Conservation (phyloP, 1,140 invertebrate species). For the Schlechtendalia chinensis region DNA sequence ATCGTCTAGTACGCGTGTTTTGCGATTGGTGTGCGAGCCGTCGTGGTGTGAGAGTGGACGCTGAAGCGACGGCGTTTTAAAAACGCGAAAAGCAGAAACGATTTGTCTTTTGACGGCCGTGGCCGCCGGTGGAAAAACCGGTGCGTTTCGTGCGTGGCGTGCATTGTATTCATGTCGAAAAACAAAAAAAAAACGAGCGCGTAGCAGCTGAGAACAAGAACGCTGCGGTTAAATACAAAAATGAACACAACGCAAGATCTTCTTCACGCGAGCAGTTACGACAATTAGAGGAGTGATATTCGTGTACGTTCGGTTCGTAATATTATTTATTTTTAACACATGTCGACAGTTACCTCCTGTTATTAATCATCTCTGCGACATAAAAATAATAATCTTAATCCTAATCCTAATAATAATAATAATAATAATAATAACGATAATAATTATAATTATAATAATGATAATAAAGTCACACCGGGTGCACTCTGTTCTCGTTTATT, state of each 20-base stretch:
- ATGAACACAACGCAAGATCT: too few relatives aligned
- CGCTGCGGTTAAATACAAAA: too few relatives aligned
- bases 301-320: background rate
- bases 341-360: conserved; percentile 31
- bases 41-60: too few relatives aligned
- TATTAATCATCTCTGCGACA: conserved; percentile 24
- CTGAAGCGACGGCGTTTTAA: too few relatives aligned
- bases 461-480: background rate
- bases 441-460: background rate
- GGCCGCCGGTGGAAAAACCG: too few relatives aligned
- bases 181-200: background rate
- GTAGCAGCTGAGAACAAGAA: too few relatives aligned
- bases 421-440: background rate
- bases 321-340: conserved; percentile 12
- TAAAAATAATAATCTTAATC: too few relatives aligned
- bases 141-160: background rate
- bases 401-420: background rate
- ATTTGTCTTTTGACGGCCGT: background rate
- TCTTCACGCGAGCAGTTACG: background rate
- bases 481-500: background rate
- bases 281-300: background rate
- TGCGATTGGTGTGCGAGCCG: background rate
- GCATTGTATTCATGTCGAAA: too few relatives aligned
- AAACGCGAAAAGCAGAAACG: conserved; percentile 7
- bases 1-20: background rate